Percentiles rank a stretch among this genome's conserved stretches.
These are phyloP conservation scores for Gallinago paraguaiae DNA, from an alignment of 2,113 vertebrate genomes.

Conservation along the genomic window DNA sequence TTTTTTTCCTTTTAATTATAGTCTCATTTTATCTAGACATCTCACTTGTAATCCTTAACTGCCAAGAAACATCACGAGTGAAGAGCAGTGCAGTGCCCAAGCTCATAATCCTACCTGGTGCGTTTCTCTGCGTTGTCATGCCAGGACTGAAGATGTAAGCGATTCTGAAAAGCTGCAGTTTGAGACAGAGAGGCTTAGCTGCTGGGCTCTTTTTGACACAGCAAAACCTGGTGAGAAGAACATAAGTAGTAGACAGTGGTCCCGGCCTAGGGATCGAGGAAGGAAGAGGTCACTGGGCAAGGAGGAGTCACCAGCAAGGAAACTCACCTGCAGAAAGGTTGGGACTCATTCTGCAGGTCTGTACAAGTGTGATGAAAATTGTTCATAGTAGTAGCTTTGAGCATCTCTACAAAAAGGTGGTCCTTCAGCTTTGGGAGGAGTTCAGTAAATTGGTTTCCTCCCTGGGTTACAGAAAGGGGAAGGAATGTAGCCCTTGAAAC, in stretches of 20 bases:
- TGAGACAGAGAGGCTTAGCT: neutral
- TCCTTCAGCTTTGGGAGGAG: neutral
- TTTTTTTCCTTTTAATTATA: neutral
- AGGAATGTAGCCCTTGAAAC: neutral
- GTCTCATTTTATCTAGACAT: neutral
- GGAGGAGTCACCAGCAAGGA: neutral
- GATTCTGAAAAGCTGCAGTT: neutral
- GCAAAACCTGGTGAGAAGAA: neutral
- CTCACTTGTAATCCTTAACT: rapidly evolving
- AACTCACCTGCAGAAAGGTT: neutral
- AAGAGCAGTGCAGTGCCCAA: neutral
- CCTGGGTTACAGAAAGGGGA: neutral
- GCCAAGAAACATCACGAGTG: neutral
- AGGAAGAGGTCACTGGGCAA: neutral
- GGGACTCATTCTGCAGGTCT: neutral
- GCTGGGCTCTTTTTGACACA: neutral
- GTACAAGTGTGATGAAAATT: neutral
- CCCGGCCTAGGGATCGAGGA: neutral
- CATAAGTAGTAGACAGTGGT: neutral
- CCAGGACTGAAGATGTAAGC: neutral
- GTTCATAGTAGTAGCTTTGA: neutral
- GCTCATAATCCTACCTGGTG: neutral
- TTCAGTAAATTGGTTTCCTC: neutral
- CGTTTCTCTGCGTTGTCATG: neutral
- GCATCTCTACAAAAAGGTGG: neutral